Base-by-base conservation (phyloP, 2,888 invertebrate genomes). In the Pheosia gnoma region DNA sequence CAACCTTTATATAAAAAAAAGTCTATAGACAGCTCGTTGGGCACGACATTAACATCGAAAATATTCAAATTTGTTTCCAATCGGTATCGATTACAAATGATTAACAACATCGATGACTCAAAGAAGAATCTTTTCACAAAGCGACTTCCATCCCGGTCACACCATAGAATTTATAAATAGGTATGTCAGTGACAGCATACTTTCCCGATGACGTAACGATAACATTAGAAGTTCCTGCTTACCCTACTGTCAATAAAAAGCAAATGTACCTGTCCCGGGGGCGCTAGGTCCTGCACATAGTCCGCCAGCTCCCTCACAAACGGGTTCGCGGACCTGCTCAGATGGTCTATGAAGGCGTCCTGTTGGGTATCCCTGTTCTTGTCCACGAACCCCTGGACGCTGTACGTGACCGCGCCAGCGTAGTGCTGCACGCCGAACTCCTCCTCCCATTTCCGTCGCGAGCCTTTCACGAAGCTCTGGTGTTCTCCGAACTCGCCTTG, bases 281-380 rank as follows among this genome's bases (percentile, higher is more conserved):
- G 95, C 13, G 96, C 89, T 56, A 93, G 72, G 49, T 93, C 93
- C 57, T 90, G 90, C 10, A 90, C 91, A 62, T 94, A 94, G 72
- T 94, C 95, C 2, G 95, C 95, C 9, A 96, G 91, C 78, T 97
- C 97, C 79, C 97, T 96, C 0, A 98, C 96, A 81, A 98, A 98
- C 51, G 96, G 95, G 80, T 97, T 97, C 5, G 95, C 95, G 58
- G 98, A 98, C 53, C 97, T 94, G 55, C 97, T 96, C 94, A 98
- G 95, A 71, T 97, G 96, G 84, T 98, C 98, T 71, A 98, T 98
- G 81, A 98, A 96, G 0, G 98, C 97, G 81, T 98, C 98, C 84
- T 98, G 98, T 83, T 98, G 98, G 0, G 98, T 97, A 80, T 98
- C 98, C 8, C 98, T 94, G 86, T 98, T 98, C 90, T 98, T 98